Evolutionary conservation across 2,888 invertebrate genomes (phyloP).

Genomic region (Drosophila algonquin): DNA sequence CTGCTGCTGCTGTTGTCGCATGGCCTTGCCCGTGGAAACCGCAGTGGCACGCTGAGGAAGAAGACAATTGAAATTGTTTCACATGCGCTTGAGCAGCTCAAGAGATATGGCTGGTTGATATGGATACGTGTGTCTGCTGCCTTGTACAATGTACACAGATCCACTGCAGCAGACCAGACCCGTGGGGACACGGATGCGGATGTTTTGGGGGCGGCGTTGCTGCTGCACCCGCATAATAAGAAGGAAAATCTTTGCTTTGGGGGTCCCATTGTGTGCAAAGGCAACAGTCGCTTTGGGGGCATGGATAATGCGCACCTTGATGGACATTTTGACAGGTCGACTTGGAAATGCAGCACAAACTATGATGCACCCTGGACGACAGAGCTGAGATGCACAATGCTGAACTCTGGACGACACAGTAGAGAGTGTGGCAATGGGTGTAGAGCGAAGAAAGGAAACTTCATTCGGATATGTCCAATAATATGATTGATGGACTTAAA

Average conservation of each 20-base stretch:
- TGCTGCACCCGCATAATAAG: conserved; percentile 49
- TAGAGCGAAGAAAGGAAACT: conserved; percentile 30
- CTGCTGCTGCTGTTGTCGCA: conserved; percentile 17
- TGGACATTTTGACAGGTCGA: conserved; percentile 62
- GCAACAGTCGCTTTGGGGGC: conserved; percentile 9
- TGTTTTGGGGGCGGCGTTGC: conserved; percentile 16
- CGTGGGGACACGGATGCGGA: conserved; percentile 51
- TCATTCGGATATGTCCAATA: conserved; percentile 24
- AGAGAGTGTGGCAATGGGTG: conserved; percentile 30
- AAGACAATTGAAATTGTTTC: conserved; percentile 58
- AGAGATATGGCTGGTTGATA: conserved; percentile 48
- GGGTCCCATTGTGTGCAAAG: conserved; percentile 16
- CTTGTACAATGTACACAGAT: neutral
- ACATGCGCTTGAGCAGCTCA: conserved; percentile 48
- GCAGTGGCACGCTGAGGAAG: conserved; percentile 29
- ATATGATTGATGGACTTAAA: neutral
- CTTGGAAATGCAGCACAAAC: conserved; percentile 39
- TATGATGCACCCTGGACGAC: conserved; percentile 32
- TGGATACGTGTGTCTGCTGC: conserved; percentile 44
- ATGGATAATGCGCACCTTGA: conserved; percentile 28
- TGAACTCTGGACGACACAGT: conserved; percentile 11
- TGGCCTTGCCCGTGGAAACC: conserved; percentile 70
- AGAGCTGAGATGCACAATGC: neutral
- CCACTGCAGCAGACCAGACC: conserved; percentile 4
- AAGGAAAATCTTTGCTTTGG: conserved; percentile 27